Evolutionary conservation across 2,888 invertebrate species (phyloP), one percentile per base, ranked within the genome.

Genomic region (Andricus curvator): DNA sequence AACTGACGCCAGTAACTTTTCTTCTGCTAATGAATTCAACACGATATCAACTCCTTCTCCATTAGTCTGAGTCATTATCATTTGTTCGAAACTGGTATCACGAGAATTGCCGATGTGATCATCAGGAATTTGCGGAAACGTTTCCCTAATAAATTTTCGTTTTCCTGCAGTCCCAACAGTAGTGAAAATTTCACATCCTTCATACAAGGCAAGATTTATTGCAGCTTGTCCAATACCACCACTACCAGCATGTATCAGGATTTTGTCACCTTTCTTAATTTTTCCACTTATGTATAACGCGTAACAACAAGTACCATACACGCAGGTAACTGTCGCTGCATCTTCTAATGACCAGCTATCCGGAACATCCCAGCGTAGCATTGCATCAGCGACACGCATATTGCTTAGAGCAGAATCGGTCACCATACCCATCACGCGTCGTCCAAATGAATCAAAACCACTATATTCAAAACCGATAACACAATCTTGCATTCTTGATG

Each of bases 31-130:
- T 93, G 20, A 99, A 79, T 99, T 99, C 11, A 99, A 94, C 0
- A 99, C 97, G 78, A 98, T 93, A 90, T 99, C 97, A 0, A 99
- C 99, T 56, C 99, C 98, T 86, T 94, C 94, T 17, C 99, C 98
- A 9, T 96, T 94, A 0, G 99, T 99, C 88, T 95, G 95, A 76
- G 94, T 94, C 86, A 96, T 94, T 79, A 99, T 95, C 95, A 98
- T 96, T 85, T 95, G 95, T 91, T 99, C 98, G 92, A 99, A 99
- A 0, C 96, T 95, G 0, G 95, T 94, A 90, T 98, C 96, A 87
- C 98, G 95, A 13, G 98, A 97, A 92, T 98, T 97, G 29, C 97
- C 97, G 89, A 99, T 97, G 89, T 97, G 95, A 77, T 93, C 88
- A 41, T 95, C 95, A 11, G 90, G 89, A 37, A 93, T 95, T 83